Evolutionary conservation across 2,888 invertebrate species (phyloP), one percentile per base, ranked within the genome.

Genomic region (Patella ulyssiponensis): DNA sequence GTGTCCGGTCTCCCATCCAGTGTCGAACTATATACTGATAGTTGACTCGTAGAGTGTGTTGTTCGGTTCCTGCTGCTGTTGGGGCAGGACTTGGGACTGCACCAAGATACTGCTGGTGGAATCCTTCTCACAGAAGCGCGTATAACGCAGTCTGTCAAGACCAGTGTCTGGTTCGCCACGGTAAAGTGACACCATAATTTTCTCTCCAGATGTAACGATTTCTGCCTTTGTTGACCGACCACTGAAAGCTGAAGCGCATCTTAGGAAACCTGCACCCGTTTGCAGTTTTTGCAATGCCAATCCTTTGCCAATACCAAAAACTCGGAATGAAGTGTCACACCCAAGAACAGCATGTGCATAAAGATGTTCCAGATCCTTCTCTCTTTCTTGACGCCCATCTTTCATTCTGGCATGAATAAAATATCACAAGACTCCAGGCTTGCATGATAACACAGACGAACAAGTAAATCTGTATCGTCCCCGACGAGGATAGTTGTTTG

Each of bases 391-490:
- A 44, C 44, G 27, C 20, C 51, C 15, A 23, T 12, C 20, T 77
- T 77, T 23, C 56, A 58, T n/a, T 83, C 82, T 9, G 83, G 76
- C 5, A 17, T 69, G 56, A 85, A 81, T 56, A 72, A 75, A 7
- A 86, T 75, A 53, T 79, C 78, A 69, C 78, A 12, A 11, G 53
- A 20, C 12, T 56, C 69, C 27, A 44, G 5, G 17, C 73, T 64
- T 54, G 79, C 76, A 77, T 86, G 82, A 73, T 82, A 79, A 64
- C 79, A 81, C 27, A 88, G 69, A 11, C 86, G 79, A 17, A 85
- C 79, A 1, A 88, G 76, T 15, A 88, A 71, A 76, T 87, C 86
- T 23, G 86, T 88, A 71, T 88, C 87, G 73, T 86, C 86, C 11
- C 85, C 87, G 54, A 86, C 74, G 7, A 86, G 20, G n/a, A 75